These are phyloP conservation scores for Diaprepes abbreviatus DNA, from an alignment of 2,888 invertebrate species.

Conservation along the genomic window DNA sequence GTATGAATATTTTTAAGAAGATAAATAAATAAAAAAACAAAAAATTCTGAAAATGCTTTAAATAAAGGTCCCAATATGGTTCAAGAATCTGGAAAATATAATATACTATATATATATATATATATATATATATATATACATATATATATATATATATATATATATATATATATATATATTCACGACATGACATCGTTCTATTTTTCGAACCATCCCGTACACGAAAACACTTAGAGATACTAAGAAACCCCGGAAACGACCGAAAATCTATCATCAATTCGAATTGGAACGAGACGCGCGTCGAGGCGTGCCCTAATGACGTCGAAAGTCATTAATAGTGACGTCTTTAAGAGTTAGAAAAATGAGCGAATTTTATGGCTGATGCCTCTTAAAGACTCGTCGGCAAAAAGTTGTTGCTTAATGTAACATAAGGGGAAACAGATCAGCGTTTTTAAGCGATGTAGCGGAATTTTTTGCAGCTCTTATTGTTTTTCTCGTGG, in stretches of 20 bases:
- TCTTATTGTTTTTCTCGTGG: not conserved
- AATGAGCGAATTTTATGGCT: constrained; percentile 52
- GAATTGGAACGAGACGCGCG: constrained; percentile 46
- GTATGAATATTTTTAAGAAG: no score
- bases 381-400: constrained; percentile 48
- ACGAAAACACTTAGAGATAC: not conserved
- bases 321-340: constrained; percentile 52
- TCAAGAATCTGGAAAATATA: no score
- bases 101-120: no score
- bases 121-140: no score
- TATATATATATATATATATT: no score
- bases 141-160: no score
- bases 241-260: constrained; percentile 36
- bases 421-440: constrained; percentile 50
- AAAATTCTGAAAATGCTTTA: no score
- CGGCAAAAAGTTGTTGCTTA: constrained; percentile 46
- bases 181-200: no score
- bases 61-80: no score
- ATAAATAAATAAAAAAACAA: no score
- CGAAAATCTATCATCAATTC: constrained; percentile 50
- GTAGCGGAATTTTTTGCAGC: constrained; percentile 1
- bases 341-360: constrained; percentile 50
- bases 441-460: constrained; percentile 35
- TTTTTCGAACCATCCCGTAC: not conserved
- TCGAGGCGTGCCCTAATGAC: constrained; percentile 51